phyloP scores from a whole-genome alignment of 2,888 invertebrate genomes.

The Allygus modestus region DNA sequence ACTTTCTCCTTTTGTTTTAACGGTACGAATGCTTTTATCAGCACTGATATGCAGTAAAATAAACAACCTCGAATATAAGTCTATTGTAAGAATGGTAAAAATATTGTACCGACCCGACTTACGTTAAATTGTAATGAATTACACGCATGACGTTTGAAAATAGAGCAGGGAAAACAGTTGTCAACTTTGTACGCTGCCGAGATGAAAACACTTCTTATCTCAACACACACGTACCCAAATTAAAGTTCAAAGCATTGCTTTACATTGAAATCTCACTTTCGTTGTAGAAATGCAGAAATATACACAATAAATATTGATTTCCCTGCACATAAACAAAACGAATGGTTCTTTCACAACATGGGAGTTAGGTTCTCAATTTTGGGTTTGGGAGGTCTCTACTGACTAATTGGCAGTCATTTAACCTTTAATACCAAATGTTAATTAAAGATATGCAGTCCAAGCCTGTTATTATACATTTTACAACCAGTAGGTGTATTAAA shows the following conservation, averaged over 20 bases:
- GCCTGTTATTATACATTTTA: too few species aligned
- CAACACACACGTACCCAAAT: conserved; percentile 3
- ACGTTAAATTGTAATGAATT: neutral
- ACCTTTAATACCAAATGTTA: too few species aligned
- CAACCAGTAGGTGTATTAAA: too few species aligned
- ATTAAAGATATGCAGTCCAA: too few species aligned
- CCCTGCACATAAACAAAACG: too few species aligned
- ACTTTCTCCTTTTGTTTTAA: conserved; percentile 61
- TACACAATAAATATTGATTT: neutral
- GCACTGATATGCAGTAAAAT: conserved; percentile 22
- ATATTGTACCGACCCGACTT: conserved; percentile 3
- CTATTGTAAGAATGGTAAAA: neutral
- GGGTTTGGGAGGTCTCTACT: too few species aligned
- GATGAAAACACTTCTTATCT: conserved; percentile 53
- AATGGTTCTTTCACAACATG: too few species aligned
- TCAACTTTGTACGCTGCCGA: conserved; percentile 51
- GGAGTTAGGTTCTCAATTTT: too few species aligned
- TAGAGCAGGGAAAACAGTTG: conserved; percentile 41
- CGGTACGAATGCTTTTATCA: conserved; percentile 60
- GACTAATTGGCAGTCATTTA: too few species aligned
- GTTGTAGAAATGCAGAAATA: too few species aligned
- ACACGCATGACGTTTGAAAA: conserved; percentile 59
- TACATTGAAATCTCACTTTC: too few species aligned
- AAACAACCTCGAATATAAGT: neutral
- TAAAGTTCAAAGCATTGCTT: neutral